phyloP scores from a whole-genome alignment of 2,888 invertebrate genomes.

The Cataglyphis cursor region DNA sequence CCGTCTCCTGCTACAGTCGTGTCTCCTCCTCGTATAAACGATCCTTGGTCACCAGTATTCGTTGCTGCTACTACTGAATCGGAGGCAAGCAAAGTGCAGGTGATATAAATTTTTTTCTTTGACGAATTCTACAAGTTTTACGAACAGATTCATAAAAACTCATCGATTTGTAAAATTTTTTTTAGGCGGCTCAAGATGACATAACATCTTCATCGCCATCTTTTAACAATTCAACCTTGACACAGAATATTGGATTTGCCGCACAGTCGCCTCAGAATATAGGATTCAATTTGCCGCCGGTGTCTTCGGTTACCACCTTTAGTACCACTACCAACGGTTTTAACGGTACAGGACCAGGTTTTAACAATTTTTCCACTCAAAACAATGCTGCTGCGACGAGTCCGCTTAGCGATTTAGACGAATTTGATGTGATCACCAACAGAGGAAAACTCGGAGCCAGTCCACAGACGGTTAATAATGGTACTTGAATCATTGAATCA shows the following conservation, averaged over 20 bases:
- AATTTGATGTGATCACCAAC: slow-evolving; percentile 95
- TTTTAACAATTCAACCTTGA: slow-evolving; percentile 79
- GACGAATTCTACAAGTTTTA: background rate
- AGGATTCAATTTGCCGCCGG: slow-evolving; percentile 81
- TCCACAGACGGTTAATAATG: slow-evolving; percentile 83
- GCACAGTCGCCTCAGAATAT: slow-evolving; percentile 82
- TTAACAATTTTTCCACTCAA: slow-evolving; percentile 79
- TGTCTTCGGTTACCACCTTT: slow-evolving; percentile 74
- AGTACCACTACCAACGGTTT: slow-evolving; percentile 83
- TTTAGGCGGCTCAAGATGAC: slow-evolving; percentile 71
- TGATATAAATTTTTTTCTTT: slow-evolving; percentile 27
- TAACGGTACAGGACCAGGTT: slow-evolving; percentile 80
- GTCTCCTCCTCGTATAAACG: slow-evolving; percentile 82
- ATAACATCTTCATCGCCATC: slow-evolving; percentile 78
- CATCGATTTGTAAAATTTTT: slow-evolving; percentile 11
- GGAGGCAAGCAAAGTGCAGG: slow-evolving; percentile 66
- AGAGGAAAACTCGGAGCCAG: slow-evolving; percentile 88
- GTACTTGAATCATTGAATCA: slow-evolving; percentile 69
- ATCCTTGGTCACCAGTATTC: slow-evolving; percentile 88
- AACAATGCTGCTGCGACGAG: slow-evolving; percentile 78
- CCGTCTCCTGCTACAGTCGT: slow-evolving; percentile 78
- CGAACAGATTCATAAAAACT: background rate
- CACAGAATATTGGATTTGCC: slow-evolving; percentile 80
- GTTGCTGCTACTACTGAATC: slow-evolving; percentile 72
- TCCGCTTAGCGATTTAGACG: slow-evolving; percentile 92